Conservation (phyloP, 2,797 vertebrate species). For the Sciurus vulgaris region DNA sequence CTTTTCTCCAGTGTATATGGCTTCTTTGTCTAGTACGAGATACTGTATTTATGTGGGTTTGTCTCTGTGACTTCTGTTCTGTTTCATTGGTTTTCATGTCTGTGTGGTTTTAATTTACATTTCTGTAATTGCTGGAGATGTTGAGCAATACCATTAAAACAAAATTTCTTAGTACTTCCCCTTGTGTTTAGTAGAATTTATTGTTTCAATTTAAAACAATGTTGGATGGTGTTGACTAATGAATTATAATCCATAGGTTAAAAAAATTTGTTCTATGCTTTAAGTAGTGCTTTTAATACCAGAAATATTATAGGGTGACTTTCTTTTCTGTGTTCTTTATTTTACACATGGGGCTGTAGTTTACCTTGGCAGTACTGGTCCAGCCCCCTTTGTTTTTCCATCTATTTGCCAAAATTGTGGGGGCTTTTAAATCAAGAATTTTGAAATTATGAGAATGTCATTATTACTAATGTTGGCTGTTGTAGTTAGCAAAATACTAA, state of each 20-base stretch:
- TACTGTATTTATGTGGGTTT: too few relatives aligned
- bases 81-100: too few relatives aligned
- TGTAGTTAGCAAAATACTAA: neutral
- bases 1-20: too few relatives aligned
- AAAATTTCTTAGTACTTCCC: neutral
- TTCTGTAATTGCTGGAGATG: too few relatives aligned
- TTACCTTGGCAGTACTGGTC: neutral
- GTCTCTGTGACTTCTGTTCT: too few relatives aligned
- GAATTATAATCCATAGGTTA: neutral
- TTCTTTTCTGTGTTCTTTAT: neutral
- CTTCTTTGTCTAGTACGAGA: too few relatives aligned
- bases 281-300: neutral
- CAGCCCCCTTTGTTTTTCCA: neutral
- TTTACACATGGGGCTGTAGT: neutral
- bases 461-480: neutral
- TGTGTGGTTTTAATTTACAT: too few relatives aligned
- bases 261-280: neutral
- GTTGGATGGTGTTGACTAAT: neutral
- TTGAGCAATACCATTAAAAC: neutral
- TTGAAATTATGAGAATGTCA: constrained; percentile 16
- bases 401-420: neutral
- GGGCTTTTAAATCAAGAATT: neutral
- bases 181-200: neutral
- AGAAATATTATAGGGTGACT: neutral
- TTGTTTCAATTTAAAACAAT: neutral